Conservation (phyloP, 92 coral and sea anemone species). For the Porites lobata region DNA sequence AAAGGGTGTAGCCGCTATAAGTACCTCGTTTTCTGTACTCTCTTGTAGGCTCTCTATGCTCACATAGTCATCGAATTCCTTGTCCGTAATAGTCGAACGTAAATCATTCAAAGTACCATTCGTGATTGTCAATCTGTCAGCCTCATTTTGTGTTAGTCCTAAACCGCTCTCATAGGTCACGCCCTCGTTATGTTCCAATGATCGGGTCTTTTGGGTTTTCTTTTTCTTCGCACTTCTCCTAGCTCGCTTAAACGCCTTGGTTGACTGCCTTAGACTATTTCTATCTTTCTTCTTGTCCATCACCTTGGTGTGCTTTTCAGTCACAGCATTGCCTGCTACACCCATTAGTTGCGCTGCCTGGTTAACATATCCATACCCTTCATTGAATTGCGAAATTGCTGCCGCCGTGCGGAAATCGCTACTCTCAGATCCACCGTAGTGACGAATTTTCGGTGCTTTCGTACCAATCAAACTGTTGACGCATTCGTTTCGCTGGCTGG, state of each 20-base stretch:
- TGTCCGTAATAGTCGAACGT: not conserved
- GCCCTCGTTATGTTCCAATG: slow-evolving; percentile 32
- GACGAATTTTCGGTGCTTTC: slow-evolving; percentile 57
- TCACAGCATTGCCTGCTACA: not conserved
- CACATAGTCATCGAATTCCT: slow-evolving; percentile 1
- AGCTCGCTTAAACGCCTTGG: slow-evolving; percentile 5
- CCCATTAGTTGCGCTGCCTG: slow-evolving; percentile 18
- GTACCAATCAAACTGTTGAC: slow-evolving; percentile 38
- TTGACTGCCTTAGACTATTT: slow-evolving; percentile 22
- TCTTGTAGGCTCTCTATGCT: not conserved
- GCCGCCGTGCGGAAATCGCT: slow-evolving; percentile 52
- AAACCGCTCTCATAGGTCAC: slow-evolving; percentile 28
- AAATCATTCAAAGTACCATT: slow-evolving; percentile 35
- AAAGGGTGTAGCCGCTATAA: not conserved
- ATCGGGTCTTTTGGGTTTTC: slow-evolving; percentile 22
- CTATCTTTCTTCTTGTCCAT: slow-evolving; percentile 22
- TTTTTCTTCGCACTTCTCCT: not conserved
- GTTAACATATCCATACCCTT: slow-evolving; percentile 21
- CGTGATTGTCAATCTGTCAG: not conserved
- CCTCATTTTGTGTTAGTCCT: slow-evolving; percentile 17
- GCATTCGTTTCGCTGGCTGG: slow-evolving; percentile 43
- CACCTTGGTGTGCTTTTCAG: not conserved
- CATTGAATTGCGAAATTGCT: slow-evolving; percentile 46
- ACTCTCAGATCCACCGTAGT: slow-evolving; percentile 52
- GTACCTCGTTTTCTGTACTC: not conserved